Percentiles rank a stretch among this genome's conserved stretches.
phyloP scores from a whole-genome alignment of 1,140 invertebrate species.

The Eurosta solidaginis region DNA sequence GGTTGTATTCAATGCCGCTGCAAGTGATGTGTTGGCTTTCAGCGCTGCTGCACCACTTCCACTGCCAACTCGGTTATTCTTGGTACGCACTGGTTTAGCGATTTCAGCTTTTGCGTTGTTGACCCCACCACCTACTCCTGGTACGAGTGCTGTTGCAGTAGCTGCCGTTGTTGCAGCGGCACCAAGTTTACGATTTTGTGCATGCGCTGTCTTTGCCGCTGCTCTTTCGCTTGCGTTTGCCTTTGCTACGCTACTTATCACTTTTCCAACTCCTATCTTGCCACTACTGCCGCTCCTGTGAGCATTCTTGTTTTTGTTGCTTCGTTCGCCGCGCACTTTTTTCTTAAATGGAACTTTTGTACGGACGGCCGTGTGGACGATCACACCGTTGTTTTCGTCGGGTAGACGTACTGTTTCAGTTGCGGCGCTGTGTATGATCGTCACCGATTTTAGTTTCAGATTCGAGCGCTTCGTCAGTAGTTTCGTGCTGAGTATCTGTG shows the following conservation, averaged over 20 bases:
- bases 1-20: background rate
- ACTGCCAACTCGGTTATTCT: conserved; percentile 43
- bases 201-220: background rate
- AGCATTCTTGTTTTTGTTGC: conserved; percentile 38
- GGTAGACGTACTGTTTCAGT: conserved; percentile 82
- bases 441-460: conserved; percentile 79
- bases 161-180: background rate
- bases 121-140: too few relatives aligned
- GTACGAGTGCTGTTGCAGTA: too few relatives aligned
- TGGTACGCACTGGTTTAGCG: conserved; percentile 43
- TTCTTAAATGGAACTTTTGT: conserved; percentile 77
- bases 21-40: background rate
- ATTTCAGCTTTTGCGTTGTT: conserved; percentile 35
- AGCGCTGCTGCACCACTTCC: background rate
- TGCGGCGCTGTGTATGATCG: conserved; percentile 83
- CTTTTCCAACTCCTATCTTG: conserved; percentile 5
- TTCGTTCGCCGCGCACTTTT: conserved; percentile 70
- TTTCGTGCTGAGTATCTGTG: conserved; percentile 76
- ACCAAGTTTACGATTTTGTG: background rate
- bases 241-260: background rate
- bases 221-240: background rate
- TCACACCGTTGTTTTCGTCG: conserved; percentile 73
- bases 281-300: conserved; percentile 28
- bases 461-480: conserved; percentile 76
- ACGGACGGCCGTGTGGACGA: conserved; percentile 73